Conservation (phyloP, 35 echinoderm and acorn worm genomes). For the Acanthaster planci region DNA sequence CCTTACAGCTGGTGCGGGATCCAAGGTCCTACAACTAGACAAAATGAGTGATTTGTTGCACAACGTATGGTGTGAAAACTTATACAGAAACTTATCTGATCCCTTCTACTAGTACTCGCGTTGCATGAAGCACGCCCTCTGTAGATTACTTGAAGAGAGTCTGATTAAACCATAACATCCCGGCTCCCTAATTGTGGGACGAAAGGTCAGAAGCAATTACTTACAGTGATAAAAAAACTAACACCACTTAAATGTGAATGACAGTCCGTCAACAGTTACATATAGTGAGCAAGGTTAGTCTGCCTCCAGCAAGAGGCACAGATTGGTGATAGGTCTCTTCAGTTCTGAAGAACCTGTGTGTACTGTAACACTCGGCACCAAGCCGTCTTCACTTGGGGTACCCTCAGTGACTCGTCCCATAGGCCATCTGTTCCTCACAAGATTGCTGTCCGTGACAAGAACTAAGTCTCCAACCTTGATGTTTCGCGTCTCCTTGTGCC, state of each 20-base stretch:
- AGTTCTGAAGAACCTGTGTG: conserved; percentile 23
- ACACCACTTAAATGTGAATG: background rate
- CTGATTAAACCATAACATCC: conserved; percentile 1
- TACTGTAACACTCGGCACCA: conserved; percentile 50
- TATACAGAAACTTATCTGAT: no score
- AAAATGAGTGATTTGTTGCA: no score
- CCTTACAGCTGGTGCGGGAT: no score
- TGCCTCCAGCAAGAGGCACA: conserved; percentile 41
- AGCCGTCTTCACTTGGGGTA: conserved; percentile 41
- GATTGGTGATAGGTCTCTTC: conserved; percentile 52
- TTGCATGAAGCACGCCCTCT: no score
- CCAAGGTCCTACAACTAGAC: no score
- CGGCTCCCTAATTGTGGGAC: conserved; percentile 23
- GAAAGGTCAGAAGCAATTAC: background rate
- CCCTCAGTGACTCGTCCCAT: conserved; percentile 26
- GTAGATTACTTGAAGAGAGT: no score
- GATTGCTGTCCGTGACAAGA: conserved; percentile 40
- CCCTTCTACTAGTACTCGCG: no score
- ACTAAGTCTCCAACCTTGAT: conserved; percentile 53
- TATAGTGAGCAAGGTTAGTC: background rate
- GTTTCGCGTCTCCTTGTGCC: conserved; percentile 11
- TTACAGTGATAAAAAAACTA: background rate
- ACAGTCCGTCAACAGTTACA: background rate
- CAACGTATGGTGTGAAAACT: no score
- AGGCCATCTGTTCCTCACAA: conserved; percentile 8